These are phyloP conservation scores for Bombus soroeensis DNA, from an alignment of 1,140 invertebrate species.

Conservation along the genomic window DNA sequence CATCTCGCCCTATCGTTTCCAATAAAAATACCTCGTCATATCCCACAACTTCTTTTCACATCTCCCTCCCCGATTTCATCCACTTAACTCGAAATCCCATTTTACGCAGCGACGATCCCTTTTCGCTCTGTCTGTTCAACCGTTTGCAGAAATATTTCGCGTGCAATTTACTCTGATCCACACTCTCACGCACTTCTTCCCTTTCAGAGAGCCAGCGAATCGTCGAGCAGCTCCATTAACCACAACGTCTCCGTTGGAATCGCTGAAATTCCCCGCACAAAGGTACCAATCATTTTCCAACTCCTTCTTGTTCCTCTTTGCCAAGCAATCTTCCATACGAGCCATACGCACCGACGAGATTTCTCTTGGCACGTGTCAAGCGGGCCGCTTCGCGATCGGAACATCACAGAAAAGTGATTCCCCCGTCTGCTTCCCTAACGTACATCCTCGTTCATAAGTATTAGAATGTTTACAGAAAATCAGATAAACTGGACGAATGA, in stretches of 20 bases:
- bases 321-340: not conserved
- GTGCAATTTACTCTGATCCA: constrained; percentile 7
- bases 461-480: no score
- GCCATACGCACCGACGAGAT: not conserved
- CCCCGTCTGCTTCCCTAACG: no score
- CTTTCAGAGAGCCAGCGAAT: not conserved
- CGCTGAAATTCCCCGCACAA: not conserved
- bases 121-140: not conserved
- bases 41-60: not conserved
- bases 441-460: not conserved
- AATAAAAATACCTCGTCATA: not conserved
- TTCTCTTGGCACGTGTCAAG: constrained; percentile 3
- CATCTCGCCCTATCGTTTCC: not conserved
- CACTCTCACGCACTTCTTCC: not conserved
- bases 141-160: constrained; percentile 10
- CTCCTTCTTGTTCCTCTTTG: not conserved
- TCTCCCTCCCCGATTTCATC: not conserved
- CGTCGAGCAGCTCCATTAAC: constrained; percentile 15
- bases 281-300: not conserved
- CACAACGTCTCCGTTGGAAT: not conserved
- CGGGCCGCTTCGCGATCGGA: not conserved
- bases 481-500: no score
- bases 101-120: not conserved
- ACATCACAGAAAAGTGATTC: not conserved
- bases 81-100: not conserved